A percentile compares a stretch with the other conserved stretches of the same genome.
Conservation (phyloP, 2,797 vertebrate genomes). For the Rhinogobio ventralis region DNA sequence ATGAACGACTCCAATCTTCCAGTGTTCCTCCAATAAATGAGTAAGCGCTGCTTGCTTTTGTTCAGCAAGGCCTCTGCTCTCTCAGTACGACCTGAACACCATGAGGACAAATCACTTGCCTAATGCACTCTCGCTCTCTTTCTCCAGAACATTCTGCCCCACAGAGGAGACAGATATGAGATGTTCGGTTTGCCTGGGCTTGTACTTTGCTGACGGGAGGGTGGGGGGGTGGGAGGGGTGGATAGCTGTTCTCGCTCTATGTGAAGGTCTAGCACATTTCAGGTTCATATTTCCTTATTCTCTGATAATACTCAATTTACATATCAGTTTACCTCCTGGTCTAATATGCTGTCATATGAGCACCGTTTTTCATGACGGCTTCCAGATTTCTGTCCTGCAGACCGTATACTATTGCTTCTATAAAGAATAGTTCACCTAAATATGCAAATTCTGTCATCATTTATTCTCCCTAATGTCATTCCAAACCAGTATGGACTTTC, state of each 20-base stretch:
- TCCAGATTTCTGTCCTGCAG: constrained; percentile 64
- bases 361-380: constrained; percentile 76
- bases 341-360: constrained; percentile 79
- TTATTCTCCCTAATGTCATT: constrained; percentile 2
- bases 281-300: constrained; percentile 49
- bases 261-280: constrained; percentile 38
- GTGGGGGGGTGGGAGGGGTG: neutral
- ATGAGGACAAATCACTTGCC: constrained; percentile 50
- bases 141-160: constrained; percentile 34
- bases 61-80: constrained; percentile 29
- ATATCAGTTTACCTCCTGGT: constrained; percentile 83
- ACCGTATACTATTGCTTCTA: constrained; percentile 1
- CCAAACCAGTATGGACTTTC: neutral
- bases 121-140: constrained; percentile 33
- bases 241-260: neutral
- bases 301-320: constrained; percentile 71
- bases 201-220: constrained; percentile 42
- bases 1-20: constrained; percentile 46
- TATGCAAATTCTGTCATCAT: neutral
- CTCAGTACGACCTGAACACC: constrained; percentile 13
- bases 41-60: constrained; percentile 3
- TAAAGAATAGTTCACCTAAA: neutral
- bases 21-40: constrained; percentile 39
- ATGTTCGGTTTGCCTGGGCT: constrained; percentile 2
- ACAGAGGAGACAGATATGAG: constrained; percentile 26